A percentile compares a stretch with the other conserved stretches of the same genome.
Conservation (phyloP, 2,888 invertebrate species). For the Drosophila rubida region DNA sequence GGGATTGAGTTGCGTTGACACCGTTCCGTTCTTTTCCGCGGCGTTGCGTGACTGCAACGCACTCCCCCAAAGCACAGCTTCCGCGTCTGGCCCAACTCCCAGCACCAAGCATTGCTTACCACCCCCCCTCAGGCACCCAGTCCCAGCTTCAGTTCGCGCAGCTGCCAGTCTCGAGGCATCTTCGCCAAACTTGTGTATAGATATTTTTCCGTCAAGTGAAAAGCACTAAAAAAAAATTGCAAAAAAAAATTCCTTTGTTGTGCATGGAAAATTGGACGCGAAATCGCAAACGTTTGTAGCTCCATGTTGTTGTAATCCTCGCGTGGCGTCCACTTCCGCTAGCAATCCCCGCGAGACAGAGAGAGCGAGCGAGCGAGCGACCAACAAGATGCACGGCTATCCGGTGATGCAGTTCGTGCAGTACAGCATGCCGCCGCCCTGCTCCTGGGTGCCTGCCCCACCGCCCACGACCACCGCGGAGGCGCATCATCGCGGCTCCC, state of each 20-base stretch:
- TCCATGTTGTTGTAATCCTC: conserved; percentile 9
- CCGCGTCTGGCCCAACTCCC: conserved; percentile 17
- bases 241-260: conserved; percentile 5
- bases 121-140: conserved; percentile 18
- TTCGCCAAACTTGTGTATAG: conserved; percentile 65
- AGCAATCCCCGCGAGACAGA: neutral
- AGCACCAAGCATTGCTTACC: conserved; percentile 4
- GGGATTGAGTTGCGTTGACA: conserved; percentile 73
- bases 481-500: conserved; percentile 72
- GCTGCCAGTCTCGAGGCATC: conserved; percentile 57
- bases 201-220: conserved; percentile 68
- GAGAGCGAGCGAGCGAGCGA: neutral
- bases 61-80: conserved; percentile 34
- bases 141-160: conserved; percentile 55
- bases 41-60: conserved; percentile 61
- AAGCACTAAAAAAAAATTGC: conserved; percentile 15
- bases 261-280: conserved; percentile 5
- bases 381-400: conserved; percentile 86
- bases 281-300: neutral
- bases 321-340: neutral
- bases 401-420: conserved; percentile 89
- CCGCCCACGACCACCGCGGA: conserved; percentile 67
- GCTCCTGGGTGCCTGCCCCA: conserved; percentile 84
- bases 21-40: conserved; percentile 47
- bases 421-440: conserved; percentile 86